phyloP scores from a whole-genome alignment of 1,140 invertebrate species.

The Agrypnia vestita region DNA sequence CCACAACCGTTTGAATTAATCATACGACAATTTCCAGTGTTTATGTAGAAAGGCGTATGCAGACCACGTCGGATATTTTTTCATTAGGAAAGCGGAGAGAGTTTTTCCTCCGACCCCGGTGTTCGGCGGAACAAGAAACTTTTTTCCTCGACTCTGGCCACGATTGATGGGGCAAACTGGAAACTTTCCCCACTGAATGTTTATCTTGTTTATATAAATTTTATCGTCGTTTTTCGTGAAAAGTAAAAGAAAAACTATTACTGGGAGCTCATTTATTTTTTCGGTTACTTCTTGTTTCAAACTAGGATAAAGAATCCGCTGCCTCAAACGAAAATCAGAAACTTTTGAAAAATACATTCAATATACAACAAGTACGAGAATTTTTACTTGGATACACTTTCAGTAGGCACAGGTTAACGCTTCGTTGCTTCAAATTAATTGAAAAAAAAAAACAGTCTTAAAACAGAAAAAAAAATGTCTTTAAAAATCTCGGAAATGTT shows the following conservation, averaged over 20 bases:
- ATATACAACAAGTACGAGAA: neutral
- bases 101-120: neutral
- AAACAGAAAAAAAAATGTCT: neutral
- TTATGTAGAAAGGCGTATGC: neutral
- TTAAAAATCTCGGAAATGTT: neutral
- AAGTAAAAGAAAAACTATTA: constrained; percentile 44
- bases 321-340: constrained; percentile 26
- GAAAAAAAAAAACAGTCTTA: too few relatives aligned
- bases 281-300: constrained; percentile 33
- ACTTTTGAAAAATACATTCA: constrained; percentile 33
- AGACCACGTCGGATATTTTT: neutral
- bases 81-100: neutral
- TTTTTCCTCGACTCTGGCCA: neutral
- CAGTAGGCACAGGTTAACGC: neutral
- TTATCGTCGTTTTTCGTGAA: constrained; percentile 23
- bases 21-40: too few relatives aligned
- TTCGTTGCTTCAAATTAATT: constrained; percentile 20
- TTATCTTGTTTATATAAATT: constrained; percentile 44
- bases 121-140: neutral
- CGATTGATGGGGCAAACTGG: constrained; percentile 25
- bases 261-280: constrained; percentile 41
- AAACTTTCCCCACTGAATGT: constrained; percentile 19
- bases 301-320: constrained; percentile 3
- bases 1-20: too few relatives aligned
- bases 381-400: neutral